Base-by-base conservation (phyloP, 64 coral and sea anemone genomes). In the Stylophora pistillata region DNA sequence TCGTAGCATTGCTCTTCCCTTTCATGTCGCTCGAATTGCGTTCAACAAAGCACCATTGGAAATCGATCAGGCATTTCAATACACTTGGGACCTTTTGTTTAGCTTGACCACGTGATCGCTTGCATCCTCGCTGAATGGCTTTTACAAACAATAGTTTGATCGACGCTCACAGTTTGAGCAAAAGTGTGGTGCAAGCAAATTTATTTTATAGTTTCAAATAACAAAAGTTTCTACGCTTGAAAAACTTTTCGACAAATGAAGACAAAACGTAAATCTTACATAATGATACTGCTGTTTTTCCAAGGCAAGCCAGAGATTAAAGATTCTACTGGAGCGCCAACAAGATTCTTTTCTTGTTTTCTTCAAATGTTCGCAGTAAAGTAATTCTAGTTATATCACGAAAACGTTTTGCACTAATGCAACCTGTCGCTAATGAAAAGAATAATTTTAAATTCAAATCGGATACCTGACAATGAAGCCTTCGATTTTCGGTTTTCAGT, bases 11-110 rank as follows among this genome's bases (percentile, higher is more conserved):
- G 86, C 47, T 81, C 21, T 85, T 81, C 59, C 87, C 94, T 96
- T 96, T 96, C 94, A 96, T 96, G 81, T 89, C 76, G 88, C 34
- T 81, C 72, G 61, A 77, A 47, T 74, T 17, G 87, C 80, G 87
- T 77, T 78, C 70, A 61, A 88, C 91, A 89, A 74, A 78, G 82
- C 94, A 76, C 91, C 90, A 85, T 96, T 79, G 91, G 88, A 93
- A 93, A 93, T 96, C 89, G 94, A 92, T 96, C 91, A 93, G 86
- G 94, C 94, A 96, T 96, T 96, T 96, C 94, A 96, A 93, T 92
- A 92, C 94, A 72, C 87, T 93, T 96, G 87, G 94, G 88, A 89
- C 88, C 88, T 78, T 96, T 96, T 95, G 94, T 92, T 90, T 86
- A 71, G 58, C 27, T 70, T 17, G 76, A 83, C 80, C 94, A 96